Evolutionary conservation across 2,888 invertebrate genomes (phyloP).

Genomic region (Leptopilina syphax): DNA sequence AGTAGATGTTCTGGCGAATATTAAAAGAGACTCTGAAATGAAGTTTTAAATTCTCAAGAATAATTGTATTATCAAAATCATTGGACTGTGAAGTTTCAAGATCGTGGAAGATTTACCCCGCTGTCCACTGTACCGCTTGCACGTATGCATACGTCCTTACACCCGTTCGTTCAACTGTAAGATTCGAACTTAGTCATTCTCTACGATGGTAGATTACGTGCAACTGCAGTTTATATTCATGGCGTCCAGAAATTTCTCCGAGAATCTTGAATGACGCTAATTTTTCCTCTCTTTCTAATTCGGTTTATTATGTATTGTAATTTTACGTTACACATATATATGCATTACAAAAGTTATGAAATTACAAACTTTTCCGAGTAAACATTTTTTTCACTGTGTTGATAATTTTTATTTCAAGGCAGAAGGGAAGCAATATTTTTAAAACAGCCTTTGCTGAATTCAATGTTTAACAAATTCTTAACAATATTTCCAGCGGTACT

Average conservation of each 20-base stretch:
- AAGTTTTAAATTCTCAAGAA: background rate
- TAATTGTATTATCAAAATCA: constrained; percentile 18
- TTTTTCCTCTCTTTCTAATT: background rate
- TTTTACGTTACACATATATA: no score
- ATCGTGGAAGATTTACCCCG: constrained; percentile 4
- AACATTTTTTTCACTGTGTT: no score
- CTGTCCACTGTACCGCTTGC: constrained; percentile 3
- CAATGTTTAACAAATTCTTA: no score
- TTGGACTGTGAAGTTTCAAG: constrained; percentile 12
- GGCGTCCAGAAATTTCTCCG: background rate
- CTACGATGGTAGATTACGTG: constrained; percentile 28
- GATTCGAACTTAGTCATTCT: constrained; percentile 34
- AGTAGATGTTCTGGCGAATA: no score
- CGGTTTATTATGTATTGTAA: no score
- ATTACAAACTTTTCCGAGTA: no score
- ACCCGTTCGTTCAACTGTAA: constrained; percentile 36
- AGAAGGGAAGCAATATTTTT: no score
- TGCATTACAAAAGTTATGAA: no score
- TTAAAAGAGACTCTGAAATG: no score
- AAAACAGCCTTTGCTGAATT: no score
- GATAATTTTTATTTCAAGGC: no score
- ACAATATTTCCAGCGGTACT: no score
- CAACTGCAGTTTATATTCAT: constrained; percentile 29
- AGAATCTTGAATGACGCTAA: constrained; percentile 1
- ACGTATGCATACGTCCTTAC: constrained; percentile 35